A percentile compares a stretch with the other conserved stretches of the same genome.
Conservation (phyloP, 2,113 vertebrate species). For the Ovibos moschatus region DNA sequence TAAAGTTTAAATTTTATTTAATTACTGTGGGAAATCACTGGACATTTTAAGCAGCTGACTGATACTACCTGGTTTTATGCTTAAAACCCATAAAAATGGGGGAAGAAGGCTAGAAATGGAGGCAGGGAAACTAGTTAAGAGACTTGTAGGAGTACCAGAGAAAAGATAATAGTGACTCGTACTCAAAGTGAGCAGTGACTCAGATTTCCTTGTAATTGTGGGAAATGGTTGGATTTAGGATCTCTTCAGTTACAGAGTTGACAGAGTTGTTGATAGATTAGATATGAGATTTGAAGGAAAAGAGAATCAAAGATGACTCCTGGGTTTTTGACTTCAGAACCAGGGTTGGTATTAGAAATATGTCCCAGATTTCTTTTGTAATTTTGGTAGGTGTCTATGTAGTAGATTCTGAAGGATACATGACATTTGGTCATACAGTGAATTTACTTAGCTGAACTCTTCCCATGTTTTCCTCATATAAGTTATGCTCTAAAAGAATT, state of each 20-base stretch:
- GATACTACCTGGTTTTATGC: neutral
- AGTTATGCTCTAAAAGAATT: neutral
- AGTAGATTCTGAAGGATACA: neutral
- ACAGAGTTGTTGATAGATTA: neutral
- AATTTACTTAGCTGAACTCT: neutral
- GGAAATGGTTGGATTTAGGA: neutral
- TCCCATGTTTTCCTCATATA: neutral
- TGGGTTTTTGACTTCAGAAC: neutral
- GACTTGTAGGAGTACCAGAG: neutral
- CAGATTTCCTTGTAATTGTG: neutral
- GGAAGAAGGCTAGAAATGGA: neutral
- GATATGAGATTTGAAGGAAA: neutral
- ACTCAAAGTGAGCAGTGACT: neutral
- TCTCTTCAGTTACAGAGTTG: neutral
- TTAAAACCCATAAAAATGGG: neutral
- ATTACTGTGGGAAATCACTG: neutral
- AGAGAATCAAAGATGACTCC: neutral
- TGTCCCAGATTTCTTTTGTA: neutral
- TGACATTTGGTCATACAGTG: neutral
- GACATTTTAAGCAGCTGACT: neutral
- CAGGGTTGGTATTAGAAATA: neutral
- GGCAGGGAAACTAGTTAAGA: neutral
- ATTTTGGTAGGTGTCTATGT: neutral
- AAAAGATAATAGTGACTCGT: neutral
- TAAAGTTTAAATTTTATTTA: constrained; percentile 24